Conservation (phyloP, 1,140 invertebrate species). For the Steinernema khuongi region DNA sequence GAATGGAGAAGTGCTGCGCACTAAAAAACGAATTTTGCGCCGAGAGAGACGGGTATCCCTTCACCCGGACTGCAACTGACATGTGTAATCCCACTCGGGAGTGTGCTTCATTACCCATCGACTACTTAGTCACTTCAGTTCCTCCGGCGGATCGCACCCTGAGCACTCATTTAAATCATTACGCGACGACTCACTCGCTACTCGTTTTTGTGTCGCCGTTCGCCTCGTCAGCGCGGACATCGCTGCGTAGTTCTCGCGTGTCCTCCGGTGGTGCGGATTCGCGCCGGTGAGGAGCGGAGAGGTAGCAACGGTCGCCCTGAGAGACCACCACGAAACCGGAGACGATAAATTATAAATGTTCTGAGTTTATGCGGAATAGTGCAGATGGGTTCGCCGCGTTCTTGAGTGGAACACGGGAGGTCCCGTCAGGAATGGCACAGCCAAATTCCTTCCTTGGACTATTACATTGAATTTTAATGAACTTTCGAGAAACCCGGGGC, state of each 20-base stretch:
- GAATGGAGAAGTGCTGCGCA: neutral
- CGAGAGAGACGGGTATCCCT: neutral
- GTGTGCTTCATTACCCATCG: slow-evolving; percentile 16
- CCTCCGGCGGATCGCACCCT: neutral
- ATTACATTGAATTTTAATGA: too few species aligned
- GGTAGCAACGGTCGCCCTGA: slow-evolving; percentile 6
- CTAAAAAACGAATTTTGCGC: neutral
- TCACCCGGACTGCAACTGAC: slow-evolving; percentile 8
- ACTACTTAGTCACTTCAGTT: slow-evolving; percentile 3
- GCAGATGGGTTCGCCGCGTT: neutral
- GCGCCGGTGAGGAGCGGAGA: neutral
- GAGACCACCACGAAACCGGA: neutral
- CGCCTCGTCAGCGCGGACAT: neutral
- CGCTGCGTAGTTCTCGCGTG: neutral
- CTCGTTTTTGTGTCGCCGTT: slow-evolving; percentile 14
- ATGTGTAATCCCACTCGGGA: slow-evolving; percentile 12
- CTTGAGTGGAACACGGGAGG: neutral
- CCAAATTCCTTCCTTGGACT: too few species aligned
- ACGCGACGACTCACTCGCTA: slow-evolving; percentile 3
- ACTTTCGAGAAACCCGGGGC: too few species aligned
- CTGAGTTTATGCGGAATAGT: slow-evolving; percentile 6
- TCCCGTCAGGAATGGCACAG: neutral
- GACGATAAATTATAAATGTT: slow-evolving; percentile 1
- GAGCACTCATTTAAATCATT: slow-evolving; percentile 17
- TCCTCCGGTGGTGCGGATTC: neutral